These are phyloP conservation scores for Zingel zingel DNA, from an alignment of 2,113 vertebrate species.

Conservation along the genomic window DNA sequence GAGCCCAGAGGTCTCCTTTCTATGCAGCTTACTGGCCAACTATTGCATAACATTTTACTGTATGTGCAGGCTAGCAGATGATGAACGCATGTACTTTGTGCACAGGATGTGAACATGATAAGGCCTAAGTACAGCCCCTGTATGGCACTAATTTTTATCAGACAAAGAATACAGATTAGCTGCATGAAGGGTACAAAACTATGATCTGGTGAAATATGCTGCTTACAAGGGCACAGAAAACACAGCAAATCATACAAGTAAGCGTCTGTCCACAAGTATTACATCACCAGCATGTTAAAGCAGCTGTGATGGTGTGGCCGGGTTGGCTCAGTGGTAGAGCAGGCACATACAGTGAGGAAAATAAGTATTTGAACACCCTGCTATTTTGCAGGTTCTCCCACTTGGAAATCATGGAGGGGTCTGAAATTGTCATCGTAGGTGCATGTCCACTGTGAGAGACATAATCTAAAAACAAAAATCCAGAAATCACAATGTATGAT, in stretches of 20 bases:
- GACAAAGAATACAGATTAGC: slow-evolving; percentile 18
- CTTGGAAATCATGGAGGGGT: too few species aligned
- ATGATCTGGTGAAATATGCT: slow-evolving; percentile 4
- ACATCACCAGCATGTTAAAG: not conserved
- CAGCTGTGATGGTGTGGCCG: not conserved
- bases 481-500: too few species aligned
- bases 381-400: too few species aligned
- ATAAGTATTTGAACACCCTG: too few species aligned
- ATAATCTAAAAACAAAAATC: too few species aligned
- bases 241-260: not conserved
- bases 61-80: not conserved
- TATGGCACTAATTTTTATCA: not conserved
- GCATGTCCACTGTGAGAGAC: too few species aligned
- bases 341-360: too few species aligned
- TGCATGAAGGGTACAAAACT: not conserved
- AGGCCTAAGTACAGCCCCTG: not conserved
- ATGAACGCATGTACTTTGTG: slow-evolving; percentile 19
- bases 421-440: too few species aligned
- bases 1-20: not conserved
- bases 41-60: slow-evolving; percentile 22
- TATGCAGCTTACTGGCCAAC: not conserved
- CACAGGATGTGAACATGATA: slow-evolving; percentile 33
- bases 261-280: not conserved
- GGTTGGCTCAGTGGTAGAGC: too few species aligned
- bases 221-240: not conserved